A percentile compares a stretch with the other conserved stretches of the same genome.
Conservation (phyloP, 2,797 vertebrate species). For the Lepilemur septentrionalis region DNA sequence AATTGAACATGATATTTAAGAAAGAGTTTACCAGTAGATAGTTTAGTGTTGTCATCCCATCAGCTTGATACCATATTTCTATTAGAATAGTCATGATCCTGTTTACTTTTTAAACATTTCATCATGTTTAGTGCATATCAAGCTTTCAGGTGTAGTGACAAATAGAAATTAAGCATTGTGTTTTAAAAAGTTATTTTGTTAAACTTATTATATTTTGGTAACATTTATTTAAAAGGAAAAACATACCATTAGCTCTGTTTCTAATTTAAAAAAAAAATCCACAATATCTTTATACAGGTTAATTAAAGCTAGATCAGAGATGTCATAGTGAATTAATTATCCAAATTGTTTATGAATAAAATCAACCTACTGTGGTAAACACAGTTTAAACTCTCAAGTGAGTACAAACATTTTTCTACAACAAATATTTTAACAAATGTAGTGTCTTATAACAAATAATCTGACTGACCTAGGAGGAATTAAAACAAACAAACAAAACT, state of each 20-base stretch:
- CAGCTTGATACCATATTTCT: not conserved
- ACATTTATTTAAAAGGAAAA: slow-evolving; percentile 47
- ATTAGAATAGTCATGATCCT: not conserved
- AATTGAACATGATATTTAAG: not conserved
- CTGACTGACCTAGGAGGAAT: not conserved
- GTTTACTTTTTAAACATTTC: not conserved
- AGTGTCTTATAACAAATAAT: not conserved
- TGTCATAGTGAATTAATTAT: slow-evolving; percentile 63
- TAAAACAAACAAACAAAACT: not conserved
- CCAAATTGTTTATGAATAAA: slow-evolving; percentile 43
- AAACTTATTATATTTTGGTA: slow-evolving; percentile 45
- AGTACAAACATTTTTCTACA: not conserved
- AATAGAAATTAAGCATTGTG: not conserved
- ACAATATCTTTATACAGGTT: slow-evolving; percentile 40
- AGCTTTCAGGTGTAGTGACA: not conserved
- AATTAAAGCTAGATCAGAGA: slow-evolving; percentile 62
- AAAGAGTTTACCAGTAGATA: not conserved
- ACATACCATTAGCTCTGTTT: slow-evolving; percentile 18
- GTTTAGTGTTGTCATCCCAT: not conserved
- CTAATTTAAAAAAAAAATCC: not conserved
- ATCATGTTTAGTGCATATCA: not conserved
- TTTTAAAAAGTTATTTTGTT: slow-evolving; percentile 34
- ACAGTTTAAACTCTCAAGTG: slow-evolving; percentile 31
- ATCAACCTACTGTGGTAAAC: slow-evolving; percentile 54
- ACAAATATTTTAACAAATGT: slow-evolving; percentile 24